Conservation (phyloP, 2,797 vertebrate species). For the Crypturellus tataupa region DNA sequence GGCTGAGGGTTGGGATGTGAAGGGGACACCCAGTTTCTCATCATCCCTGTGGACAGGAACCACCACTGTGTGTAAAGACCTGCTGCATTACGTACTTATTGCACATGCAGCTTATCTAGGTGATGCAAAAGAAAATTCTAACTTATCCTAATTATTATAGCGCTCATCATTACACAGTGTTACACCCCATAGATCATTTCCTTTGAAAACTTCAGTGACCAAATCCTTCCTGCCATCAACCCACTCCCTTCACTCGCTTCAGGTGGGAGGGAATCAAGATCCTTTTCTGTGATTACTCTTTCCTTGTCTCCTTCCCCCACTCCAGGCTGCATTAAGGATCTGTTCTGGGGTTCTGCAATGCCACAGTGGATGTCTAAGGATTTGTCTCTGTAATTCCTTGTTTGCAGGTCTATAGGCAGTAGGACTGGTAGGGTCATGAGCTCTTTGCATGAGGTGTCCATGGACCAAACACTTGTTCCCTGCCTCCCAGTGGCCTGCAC, state of each 20-base stretch:
- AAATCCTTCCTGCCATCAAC: neutral
- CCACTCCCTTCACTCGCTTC: neutral
- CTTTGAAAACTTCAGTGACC: neutral
- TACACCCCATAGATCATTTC: neutral
- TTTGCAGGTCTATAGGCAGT: neutral
- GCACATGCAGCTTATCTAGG: neutral
- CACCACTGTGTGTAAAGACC: neutral
- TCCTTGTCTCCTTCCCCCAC: neutral
- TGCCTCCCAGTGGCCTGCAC: too few species aligned
- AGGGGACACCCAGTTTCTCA: neutral
- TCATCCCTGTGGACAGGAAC: neutral
- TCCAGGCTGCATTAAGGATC: neutral
- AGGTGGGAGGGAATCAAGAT: neutral
- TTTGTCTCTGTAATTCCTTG: neutral
- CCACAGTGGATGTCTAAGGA: neutral
- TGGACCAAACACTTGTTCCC: too few species aligned
- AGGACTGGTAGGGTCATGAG: too few species aligned
- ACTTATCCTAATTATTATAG: neutral
- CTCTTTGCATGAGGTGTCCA: too few species aligned
- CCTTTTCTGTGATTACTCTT: neutral
- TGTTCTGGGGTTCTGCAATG: too few species aligned
- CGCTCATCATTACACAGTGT: neutral
- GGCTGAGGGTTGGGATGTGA: too few species aligned
- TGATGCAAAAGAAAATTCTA: neutral
- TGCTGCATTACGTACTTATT: neutral